A percentile compares a stretch with the other conserved stretches of the same genome.
phyloP scores from a whole-genome alignment of 2,888 invertebrate genomes.

The Melangyna quadrimaculata region DNA sequence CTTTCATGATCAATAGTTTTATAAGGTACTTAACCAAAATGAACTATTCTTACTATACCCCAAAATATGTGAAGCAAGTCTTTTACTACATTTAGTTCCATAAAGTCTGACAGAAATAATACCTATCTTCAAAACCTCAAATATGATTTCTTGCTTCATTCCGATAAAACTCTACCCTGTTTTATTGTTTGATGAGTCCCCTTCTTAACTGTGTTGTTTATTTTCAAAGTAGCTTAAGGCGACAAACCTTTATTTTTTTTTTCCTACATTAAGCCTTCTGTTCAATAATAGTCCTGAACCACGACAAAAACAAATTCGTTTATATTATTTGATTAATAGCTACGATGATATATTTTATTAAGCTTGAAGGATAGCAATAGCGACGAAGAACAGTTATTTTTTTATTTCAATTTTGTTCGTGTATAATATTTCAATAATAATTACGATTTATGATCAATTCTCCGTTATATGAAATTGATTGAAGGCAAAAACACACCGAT shows the following conservation, averaged over 20 bases:
- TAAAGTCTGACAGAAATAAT: not conserved
- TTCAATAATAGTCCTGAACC: constrained; percentile 6
- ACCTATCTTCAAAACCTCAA: not conserved
- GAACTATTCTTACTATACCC: not conserved
- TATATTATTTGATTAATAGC: constrained; percentile 44
- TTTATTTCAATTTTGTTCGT: not conserved
- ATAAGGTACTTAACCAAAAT: not conserved
- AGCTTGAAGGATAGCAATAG: constrained; percentile 1
- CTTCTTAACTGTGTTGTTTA: not conserved
- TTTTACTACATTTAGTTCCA: not conserved
- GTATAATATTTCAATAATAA: constrained; percentile 66
- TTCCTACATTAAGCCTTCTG: not conserved
- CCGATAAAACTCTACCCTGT: not conserved
- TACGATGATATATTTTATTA: constrained; percentile 52
- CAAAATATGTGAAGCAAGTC: too few relatives aligned
- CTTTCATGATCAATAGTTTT: not conserved
- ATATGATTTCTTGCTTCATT: not conserved
- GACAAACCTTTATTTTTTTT: constrained; percentile 6
- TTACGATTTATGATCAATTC: constrained; percentile 63
- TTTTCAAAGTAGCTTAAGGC: constrained; percentile 23
- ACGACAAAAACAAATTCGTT: constrained; percentile 16
- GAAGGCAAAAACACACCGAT: constrained; percentile 42
- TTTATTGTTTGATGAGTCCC: not conserved
- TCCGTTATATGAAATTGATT: constrained; percentile 59
- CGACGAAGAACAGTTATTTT: constrained; percentile 31